A percentile compares a stretch with the other conserved stretches of the same genome.
Evolutionary conservation across 1,140 invertebrate genomes (phyloP).

Genomic region (Apocrypta bakeri): DNA sequence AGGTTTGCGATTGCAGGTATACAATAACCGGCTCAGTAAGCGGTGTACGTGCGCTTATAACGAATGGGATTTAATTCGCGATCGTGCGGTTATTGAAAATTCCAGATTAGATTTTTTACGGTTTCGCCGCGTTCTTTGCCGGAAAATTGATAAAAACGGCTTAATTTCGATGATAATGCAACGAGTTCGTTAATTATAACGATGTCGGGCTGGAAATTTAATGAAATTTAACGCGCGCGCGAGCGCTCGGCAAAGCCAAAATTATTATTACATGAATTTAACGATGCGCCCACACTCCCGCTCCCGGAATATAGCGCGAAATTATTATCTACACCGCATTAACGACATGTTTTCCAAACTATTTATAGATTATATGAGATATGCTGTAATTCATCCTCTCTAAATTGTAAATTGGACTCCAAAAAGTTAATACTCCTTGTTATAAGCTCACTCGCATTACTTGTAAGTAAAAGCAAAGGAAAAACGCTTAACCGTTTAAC

Average conservation of each 20-base stretch:
- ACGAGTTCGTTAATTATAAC: slow-evolving; percentile 27
- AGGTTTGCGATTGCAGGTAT: background rate
- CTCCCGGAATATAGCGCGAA: slow-evolving; percentile 17
- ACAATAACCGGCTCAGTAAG: too few relatives aligned
- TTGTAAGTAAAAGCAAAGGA: too few relatives aligned
- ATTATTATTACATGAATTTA: slow-evolving; percentile 37
- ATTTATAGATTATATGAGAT: slow-evolving; percentile 18
- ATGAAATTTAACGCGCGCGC: slow-evolving; percentile 33
- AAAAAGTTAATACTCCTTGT: too few relatives aligned
- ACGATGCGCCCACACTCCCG: background rate
- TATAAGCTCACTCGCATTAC: too few relatives aligned
- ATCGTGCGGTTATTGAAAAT: background rate
- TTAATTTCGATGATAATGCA: slow-evolving; percentile 12
- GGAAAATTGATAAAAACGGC: slow-evolving; percentile 16
- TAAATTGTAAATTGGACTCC: too few relatives aligned
- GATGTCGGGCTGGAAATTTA: slow-evolving; percentile 5
- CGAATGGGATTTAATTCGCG: background rate
- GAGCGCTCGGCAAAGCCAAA: background rate
- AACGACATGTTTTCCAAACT: background rate
- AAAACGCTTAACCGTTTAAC: too few relatives aligned
- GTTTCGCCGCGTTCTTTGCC: background rate
- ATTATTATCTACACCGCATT: slow-evolving; percentile 35
- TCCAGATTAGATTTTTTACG: background rate
- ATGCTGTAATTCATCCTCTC: too few relatives aligned
- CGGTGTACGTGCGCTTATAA: too few relatives aligned